Base-by-base conservation (phyloP, 2,888 invertebrate species). In the Crematogaster levior region DNA sequence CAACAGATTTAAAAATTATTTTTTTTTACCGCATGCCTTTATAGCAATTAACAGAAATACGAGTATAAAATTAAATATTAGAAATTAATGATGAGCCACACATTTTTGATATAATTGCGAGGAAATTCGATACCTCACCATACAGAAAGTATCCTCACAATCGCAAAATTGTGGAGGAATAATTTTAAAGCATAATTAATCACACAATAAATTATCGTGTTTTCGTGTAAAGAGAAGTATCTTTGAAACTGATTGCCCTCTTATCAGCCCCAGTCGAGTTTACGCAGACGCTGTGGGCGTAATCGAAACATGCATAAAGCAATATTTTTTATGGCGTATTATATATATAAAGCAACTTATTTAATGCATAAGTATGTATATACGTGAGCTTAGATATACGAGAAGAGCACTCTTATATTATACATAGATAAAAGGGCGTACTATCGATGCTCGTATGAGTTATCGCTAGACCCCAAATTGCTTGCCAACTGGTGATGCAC, bases 361-460 rank as follows among this genome's bases (percentile, higher is more conserved):
- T 61, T 79, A 15, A 63, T 63, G 48, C 27, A 15, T 53, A 27
- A 4, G 1, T 37, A 37, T 37, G 18, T 30, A 65, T 75, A 30
- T 43, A 56, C 21, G 40, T 30, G 48, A 51, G 27, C 18, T 75
- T 63, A 40, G 27, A 65, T 40, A 40, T 30, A 70, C 48, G 46
- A 34, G 48, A 74, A 43, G 10, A 68, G 56, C 77, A 24, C 77
- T 66, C 83, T 88, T 88, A 84, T 27, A 63, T 63, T 86, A 68
- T 85, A 84, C 79, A 65, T 86, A 84, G 84, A 87, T 87, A 87
- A 87, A 82, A 83, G 84, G 85, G 85, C 87, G 90, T 89, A 89
- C 92, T 93, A 94, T 94, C 93, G 94, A 93, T 93, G 93, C 92
- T 92, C 92, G 93, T 94, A 94, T 94, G 93, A 94, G 93, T 94